Base-by-base conservation (phyloP, 2,797 vertebrate species). In the Holocentrus rufus region DNA sequence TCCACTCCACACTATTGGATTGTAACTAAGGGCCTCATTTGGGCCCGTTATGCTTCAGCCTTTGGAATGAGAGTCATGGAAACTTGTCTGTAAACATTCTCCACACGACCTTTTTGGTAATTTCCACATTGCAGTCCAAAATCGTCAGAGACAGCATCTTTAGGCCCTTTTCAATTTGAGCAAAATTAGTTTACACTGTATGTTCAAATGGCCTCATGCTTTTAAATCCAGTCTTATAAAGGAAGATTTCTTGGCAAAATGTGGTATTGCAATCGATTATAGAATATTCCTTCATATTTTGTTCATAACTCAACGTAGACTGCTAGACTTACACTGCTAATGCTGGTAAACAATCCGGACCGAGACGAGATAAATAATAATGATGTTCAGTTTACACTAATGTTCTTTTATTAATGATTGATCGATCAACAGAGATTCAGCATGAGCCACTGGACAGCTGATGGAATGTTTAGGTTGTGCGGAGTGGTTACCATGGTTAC, bases 31-130 rank as follows among this genome's bases (percentile, higher is more conserved):
- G 56, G 23, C 47, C 5, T 1, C 31, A 14, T 34, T 49, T 59
- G 57, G 39, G 13, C 73, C n/a, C 55, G 44, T 55, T 20, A 52
- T 53, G 47, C 75, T 77, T 84, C 53, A 76, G 76, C 62, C 55
- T 71, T 68, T 61, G 69, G 27, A 75, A 25, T 30, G 0, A 42
- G 1, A 42, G 54, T 69, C 20, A 47, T n/a, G 6, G 5, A 72
- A 70, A 39, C 50, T 39, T 15, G 44, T 77, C 42, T 82, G 75
- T 67, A 67, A 86, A 77, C 58, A 74, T 22, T 55, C 7, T 23
- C 52, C 11, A 7, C n/a, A 13, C 61, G 36, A 49, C 36, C 42
- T 57, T 62, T 72, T 31, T 27, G 2, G 34, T 44, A 74, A 5
- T 46, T 18, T 9, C 15, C 55, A 49, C 59, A 61, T n/a, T 39